phyloP scores from a whole-genome alignment of 2,888 invertebrate genomes.

The Melinaea marsaeus region DNA sequence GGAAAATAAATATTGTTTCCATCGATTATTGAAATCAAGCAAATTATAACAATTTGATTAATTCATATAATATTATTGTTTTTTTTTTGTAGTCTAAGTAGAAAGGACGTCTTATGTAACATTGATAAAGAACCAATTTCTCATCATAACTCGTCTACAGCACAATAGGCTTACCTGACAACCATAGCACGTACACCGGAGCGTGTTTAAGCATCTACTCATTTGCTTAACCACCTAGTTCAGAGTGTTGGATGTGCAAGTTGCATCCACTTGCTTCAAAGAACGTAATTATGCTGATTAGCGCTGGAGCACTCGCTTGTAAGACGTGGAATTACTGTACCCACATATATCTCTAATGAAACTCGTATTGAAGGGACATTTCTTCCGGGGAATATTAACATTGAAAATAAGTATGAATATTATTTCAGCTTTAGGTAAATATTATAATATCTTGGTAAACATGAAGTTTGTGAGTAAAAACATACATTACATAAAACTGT shows the following conservation, averaged over 20 bases:
- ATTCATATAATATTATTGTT: not conserved
- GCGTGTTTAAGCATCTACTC: slow-evolving; percentile 30
- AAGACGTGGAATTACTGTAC: slow-evolving; percentile 29
- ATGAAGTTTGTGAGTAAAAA: no score
- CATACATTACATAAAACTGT: no score
- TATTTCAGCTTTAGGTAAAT: no score
- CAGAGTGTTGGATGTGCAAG: slow-evolving; percentile 32
- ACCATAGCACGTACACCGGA: slow-evolving; percentile 19
- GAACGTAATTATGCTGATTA: slow-evolving; percentile 34
- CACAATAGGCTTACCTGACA: no score
- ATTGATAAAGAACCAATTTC: not conserved
- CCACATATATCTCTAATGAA: slow-evolving; percentile 22
- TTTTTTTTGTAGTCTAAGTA: no score
- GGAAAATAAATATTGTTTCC: slow-evolving; percentile 2
- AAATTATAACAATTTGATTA: not conserved
- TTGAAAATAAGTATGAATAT: no score
- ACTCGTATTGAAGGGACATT: slow-evolving; percentile 6
- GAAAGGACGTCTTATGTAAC: not conserved
- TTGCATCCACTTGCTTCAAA: slow-evolving; percentile 30
- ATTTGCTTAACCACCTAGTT: slow-evolving; percentile 30
- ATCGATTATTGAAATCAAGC: not conserved
- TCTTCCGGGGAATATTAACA: no score
- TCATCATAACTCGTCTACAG: not conserved
- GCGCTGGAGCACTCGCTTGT: slow-evolving; percentile 25
- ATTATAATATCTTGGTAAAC: no score